These are phyloP conservation scores for Gallinago stenura DNA, from an alignment of 2,797 vertebrate species.

Conservation along the genomic window DNA sequence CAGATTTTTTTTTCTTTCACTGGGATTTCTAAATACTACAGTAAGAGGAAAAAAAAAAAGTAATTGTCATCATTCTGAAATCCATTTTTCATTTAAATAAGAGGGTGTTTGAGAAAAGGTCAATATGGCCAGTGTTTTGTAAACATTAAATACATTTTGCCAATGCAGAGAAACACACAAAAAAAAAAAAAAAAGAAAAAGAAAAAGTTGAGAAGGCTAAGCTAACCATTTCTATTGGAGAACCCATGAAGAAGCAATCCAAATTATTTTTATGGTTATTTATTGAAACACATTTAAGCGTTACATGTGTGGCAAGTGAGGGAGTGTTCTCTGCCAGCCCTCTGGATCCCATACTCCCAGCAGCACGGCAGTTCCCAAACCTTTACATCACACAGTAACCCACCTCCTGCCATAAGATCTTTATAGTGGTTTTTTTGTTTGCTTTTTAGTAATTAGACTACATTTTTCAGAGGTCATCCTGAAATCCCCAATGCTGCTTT, in stretches of 20 bases:
- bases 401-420: background rate
- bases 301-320: background rate
- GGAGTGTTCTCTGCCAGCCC: background rate
- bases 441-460: background rate
- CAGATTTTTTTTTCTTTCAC: background rate
- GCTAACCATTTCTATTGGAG: background rate
- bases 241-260: background rate
- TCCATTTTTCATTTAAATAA: background rate
- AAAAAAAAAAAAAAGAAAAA: background rate
- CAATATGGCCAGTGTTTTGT: background rate
- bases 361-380: background rate
- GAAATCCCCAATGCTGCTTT: background rate
- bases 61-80: background rate
- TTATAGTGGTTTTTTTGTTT: background rate
- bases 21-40: background rate
- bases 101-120: background rate
- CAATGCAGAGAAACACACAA: background rate
- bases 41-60: background rate
- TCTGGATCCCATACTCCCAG: background rate
- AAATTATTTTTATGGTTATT: background rate
- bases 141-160: background rate
- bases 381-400: background rate
- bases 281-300: background rate
- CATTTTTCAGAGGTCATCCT: background rate
- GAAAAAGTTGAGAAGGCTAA: background rate